These are phyloP conservation scores for Chionis minor DNA, from an alignment of 2,113 vertebrate genomes.

Conservation along the genomic window DNA sequence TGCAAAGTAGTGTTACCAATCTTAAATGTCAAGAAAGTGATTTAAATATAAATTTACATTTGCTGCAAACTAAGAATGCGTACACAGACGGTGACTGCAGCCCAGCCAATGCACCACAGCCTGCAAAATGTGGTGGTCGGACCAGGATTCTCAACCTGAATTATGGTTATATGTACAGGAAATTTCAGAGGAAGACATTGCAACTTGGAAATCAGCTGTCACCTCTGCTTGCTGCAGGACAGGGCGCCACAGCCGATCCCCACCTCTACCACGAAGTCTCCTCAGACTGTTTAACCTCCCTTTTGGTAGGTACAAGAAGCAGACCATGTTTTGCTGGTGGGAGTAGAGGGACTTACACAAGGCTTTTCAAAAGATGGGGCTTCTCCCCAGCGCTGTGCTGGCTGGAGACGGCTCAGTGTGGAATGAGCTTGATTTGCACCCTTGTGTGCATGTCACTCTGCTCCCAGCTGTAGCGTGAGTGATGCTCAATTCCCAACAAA, in stretches of 20 bases:
- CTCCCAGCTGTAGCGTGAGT: not conserved
- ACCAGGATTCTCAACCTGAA: not conserved
- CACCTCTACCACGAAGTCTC: not conserved
- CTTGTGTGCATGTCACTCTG: rapidly evolving
- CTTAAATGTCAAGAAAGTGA: constrained; percentile 36
- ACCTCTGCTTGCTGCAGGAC: not conserved
- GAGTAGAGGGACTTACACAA: not conserved
- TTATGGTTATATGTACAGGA: rapidly evolving
- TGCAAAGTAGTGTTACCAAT: constrained; percentile 9
- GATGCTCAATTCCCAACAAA: not conserved
- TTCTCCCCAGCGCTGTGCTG: not conserved
- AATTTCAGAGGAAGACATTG: not conserved
- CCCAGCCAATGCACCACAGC: not conserved
- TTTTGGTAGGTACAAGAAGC: not conserved
- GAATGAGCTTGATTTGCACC: not conserved
- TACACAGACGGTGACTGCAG: not conserved
- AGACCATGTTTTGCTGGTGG: not conserved
- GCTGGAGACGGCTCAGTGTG: not conserved
- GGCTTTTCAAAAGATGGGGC: not conserved
- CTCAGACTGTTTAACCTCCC: not conserved
- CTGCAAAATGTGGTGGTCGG: rapidly evolving
- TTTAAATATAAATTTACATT: constrained; percentile 25
- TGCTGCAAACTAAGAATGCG: not conserved
- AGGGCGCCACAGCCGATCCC: not conserved
- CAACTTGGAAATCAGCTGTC: not conserved